Base-by-base conservation (phyloP, 1,140 invertebrate genomes). In the Magallana ariakensis region DNA sequence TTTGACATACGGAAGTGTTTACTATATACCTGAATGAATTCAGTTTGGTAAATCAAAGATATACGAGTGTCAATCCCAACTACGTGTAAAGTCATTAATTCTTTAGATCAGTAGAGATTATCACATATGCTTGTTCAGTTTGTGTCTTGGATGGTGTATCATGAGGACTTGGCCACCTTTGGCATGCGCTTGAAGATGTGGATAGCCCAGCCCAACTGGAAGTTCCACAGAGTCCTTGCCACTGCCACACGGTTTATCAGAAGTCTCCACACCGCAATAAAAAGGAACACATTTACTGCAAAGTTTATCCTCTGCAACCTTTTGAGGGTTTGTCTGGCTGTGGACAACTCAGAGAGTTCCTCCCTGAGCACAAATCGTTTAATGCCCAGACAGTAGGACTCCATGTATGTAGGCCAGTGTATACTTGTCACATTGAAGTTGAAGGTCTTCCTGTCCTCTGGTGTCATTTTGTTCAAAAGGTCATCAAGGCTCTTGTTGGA, bases 401-500 rank as follows among this genome's bases (percentile, higher is more conserved):
- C 90, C 88, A 94, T 91, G 87, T 94, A 94, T 55, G 89, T 87
- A 16, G 90, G 87, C 94, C 94, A 94, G 84, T 94, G 83, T 13
- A 95, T 91, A 16, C 62, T 60, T 55, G 87, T 92, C 16, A 92
- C 90, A 87, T 94, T 93, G 88, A 94, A 93, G 70, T 91, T 89
- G 85, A 93, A 92, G 10, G 60, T 86, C 90, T 94, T 94, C 87
- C 94, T 89, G 92, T 99, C 98, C 19, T 95, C 92, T 1, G 94
- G 89, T 62, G 96, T 95, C 85, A 98, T 93, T 58, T 90, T 90
- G 19, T 89, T 90, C 19, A 96, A 95, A 16, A 99, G 93, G 0
- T 94, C 92, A 11, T 96, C 90, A 53, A 97, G 95, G 88, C 98
- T 98, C 1, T 96, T 94, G 89, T 97, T 97, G 26, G 95, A 92